Conservation (phyloP, 2,888 invertebrate genomes). For the Eilema depressum region DNA sequence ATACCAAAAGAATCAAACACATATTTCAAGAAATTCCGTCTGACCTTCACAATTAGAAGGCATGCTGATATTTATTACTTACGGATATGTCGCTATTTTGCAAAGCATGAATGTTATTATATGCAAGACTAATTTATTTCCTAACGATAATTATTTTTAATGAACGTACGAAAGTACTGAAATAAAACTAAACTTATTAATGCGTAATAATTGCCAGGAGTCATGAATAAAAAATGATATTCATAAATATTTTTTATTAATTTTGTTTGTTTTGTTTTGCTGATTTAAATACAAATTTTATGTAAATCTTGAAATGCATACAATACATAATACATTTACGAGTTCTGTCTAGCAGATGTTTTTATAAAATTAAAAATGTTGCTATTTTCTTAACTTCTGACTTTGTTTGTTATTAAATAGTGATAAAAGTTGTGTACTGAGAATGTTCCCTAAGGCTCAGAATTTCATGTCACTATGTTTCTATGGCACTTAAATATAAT, state of each 20-base stretch:
- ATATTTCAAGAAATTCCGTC: neutral
- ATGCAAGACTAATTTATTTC: neutral
- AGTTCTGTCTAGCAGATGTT: neutral
- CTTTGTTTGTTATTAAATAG: neutral
- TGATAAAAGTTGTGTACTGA: neutral
- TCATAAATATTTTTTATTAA: neutral
- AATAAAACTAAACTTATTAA: neutral
- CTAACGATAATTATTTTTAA: slow-evolving; percentile 3
- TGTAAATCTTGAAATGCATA: too few relatives aligned
- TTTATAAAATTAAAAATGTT: neutral
- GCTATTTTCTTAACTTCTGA: neutral
- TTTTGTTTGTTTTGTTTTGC: neutral
- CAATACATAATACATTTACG: neutral
- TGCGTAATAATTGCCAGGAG: neutral
- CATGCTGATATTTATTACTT: neutral
- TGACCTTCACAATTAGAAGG: neutral
- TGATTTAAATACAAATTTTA: neutral
- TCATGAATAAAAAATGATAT: neutral
- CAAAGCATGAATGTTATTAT: too few relatives aligned
- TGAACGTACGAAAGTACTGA: neutral
- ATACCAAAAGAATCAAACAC: neutral
- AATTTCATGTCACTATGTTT: too few relatives aligned
- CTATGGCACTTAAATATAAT: too few relatives aligned
- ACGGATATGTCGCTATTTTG: too few relatives aligned
- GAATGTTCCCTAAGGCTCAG: too few relatives aligned